A percentile compares a stretch with the other conserved stretches of the same genome.
phyloP scores from a whole-genome alignment of 2,888 invertebrate genomes.

The Rhagophthalmus giganteus region DNA sequence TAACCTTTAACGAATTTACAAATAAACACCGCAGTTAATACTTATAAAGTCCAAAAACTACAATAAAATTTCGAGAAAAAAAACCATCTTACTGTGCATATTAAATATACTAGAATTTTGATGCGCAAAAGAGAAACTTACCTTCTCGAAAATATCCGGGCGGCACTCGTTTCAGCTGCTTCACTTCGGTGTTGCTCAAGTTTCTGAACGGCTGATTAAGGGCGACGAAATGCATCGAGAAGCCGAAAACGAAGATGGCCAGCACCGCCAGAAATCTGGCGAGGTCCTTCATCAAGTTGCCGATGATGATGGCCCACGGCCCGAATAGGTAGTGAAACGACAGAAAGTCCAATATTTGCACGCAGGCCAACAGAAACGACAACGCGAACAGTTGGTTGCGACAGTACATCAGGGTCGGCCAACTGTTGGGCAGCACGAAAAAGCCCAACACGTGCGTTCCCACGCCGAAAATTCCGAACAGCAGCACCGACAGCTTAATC shows the following conservation, averaged over 20 bases:
- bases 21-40: conserved; percentile 10
- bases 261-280: conserved; percentile 97
- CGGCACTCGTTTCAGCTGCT: conserved; percentile 42
- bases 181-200: conserved; percentile 65
- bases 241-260: conserved; percentile 97
- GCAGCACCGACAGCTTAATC: conserved; percentile 83
- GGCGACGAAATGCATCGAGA: conserved; percentile 95
- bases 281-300: conserved; percentile 89
- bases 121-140: conserved; percentile 55
- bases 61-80: no score
- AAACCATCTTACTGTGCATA: no score
- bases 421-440: conserved; percentile 65
- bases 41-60: conserved; percentile 23
- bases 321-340: conserved; percentile 99
- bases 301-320: conserved; percentile 99
- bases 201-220: conserved; percentile 91
- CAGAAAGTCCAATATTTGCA: conserved; percentile 95
- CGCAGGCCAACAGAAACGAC: conserved; percentile 93
- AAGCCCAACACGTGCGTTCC: conserved; percentile 85
- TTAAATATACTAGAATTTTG: no score
- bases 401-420: conserved; percentile 89
- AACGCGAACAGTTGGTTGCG: conserved; percentile 97
- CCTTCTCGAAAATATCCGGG: conserved; percentile 68
- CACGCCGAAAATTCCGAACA: conserved; percentile 89
- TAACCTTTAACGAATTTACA: not conserved